phyloP scores from a whole-genome alignment of 2,113 vertebrate genomes.

The Ctenodactylus gundi region DNA sequence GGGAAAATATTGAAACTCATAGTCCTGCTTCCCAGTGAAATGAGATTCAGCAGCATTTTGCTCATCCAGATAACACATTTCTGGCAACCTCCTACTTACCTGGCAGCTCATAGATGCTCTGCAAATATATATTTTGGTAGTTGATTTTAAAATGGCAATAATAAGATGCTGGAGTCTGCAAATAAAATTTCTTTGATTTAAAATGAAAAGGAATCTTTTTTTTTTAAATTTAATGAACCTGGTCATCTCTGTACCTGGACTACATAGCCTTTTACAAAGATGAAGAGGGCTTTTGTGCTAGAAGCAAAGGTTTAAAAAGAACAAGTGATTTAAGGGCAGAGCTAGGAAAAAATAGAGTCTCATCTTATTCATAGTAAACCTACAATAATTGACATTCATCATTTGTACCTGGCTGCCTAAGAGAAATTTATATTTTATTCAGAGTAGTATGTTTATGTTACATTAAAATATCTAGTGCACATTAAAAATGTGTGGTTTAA shows the following conservation, averaged over 20 bases:
- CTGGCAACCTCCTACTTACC: not conserved
- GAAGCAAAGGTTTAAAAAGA: not conserved
- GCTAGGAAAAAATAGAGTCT: not conserved
- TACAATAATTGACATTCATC: not conserved
- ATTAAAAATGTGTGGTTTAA: not conserved
- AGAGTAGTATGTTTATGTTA: not conserved
- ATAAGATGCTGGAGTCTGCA: not conserved
- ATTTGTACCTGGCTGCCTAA: not conserved
- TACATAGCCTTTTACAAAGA: not conserved
- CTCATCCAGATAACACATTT: not conserved
- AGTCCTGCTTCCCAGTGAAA: not conserved
- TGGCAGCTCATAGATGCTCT: not conserved
- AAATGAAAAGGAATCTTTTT: not conserved
- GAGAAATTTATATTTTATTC: not conserved
- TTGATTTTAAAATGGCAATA: constrained; percentile 18
- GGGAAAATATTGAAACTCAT: not conserved
- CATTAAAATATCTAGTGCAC: not conserved
- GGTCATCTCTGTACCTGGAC: not conserved
- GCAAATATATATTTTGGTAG: constrained; percentile 28
- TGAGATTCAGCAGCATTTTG: not conserved
- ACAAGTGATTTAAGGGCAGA: not conserved
- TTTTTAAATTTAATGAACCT: not conserved
- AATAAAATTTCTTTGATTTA: not conserved
- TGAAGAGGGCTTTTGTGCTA: not conserved
- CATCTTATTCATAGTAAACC: not conserved